Base-by-base conservation (phyloP, 2,113 vertebrate species). In the Cynocephalus volans region DNA sequence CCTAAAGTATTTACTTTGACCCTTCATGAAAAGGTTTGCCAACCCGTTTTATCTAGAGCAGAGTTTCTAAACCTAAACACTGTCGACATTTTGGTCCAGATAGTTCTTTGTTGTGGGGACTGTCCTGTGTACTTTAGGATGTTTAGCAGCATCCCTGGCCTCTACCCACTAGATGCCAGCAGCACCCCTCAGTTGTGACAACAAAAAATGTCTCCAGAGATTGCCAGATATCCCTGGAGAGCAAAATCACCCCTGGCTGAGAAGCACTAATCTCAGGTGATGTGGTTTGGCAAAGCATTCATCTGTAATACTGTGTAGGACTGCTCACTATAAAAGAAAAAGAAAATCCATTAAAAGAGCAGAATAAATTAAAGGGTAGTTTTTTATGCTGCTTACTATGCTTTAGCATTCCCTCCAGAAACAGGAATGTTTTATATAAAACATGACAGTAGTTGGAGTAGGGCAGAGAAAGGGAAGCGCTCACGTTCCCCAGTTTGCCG, bases 321-420 rank as follows among this genome's bases (percentile, higher is more conserved):
- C 17, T 31, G 6, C 31, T 65, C 17, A 14, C 31, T 94, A 11
- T 54, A n/a, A 60, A 65, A 54, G 33, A 60, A 65, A 54, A 85
- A 36, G 64, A 48, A 54, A 84, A 65, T 62, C 21, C 18, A 28
- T 48, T 83, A 26, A 58, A 56, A 76, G 52, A 62, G 77, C 69
- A 89, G 65, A 96, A 36, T 21, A 52, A 50, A 52, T 58, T 69
- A 52, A 84, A 52, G 56, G 54, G 24, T 75, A 50, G 45, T 56
- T 87, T 72, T 84, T 24, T 48, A 24, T 79, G 33, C 73, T 88
- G 12, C 33, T 45, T 90, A 13, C 41, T 41, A 1, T 81, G 52
- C 48, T 75, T 86, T 5, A 65, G 81, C 80, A 67, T 52, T 94
- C 23, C 19, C 54, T 94, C 33, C 10, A 84, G 88, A 86, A 95